Percentiles rank a stretch among this genome's conserved stretches.
These are phyloP conservation scores for Semnornis frantzii DNA, from an alignment of 2,113 vertebrate species.

Conservation along the genomic window DNA sequence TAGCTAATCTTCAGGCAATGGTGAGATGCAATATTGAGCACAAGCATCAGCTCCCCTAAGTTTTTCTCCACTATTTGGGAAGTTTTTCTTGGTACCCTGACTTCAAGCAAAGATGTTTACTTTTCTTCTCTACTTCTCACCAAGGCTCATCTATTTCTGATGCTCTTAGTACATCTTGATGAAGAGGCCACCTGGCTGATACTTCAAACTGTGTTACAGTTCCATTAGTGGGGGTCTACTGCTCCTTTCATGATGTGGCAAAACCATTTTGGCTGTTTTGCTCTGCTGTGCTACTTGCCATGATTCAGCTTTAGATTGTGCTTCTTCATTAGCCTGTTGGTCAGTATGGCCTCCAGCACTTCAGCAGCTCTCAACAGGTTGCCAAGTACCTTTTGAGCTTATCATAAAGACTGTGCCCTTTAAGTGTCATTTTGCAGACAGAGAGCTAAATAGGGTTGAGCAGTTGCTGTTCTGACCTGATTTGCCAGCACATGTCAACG, in stretches of 20 bases:
- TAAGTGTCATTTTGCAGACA: not conserved
- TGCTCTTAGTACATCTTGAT: not conserved
- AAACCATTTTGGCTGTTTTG: not conserved
- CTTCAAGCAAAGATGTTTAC: not conserved
- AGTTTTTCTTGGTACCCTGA: not conserved
- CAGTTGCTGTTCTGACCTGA: not conserved
- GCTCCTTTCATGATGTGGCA: not conserved
- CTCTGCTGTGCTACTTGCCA: not conserved
- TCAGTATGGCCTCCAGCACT: not conserved
- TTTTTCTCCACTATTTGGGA: not conserved
- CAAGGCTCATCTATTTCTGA: not conserved
- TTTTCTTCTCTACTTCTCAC: not conserved
- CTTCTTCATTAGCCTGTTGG: not conserved
- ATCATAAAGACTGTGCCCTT: not conserved
- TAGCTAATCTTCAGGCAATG: not conserved
- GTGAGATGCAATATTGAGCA: not conserved
- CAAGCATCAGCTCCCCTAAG: not conserved
- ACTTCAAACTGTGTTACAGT: not conserved
- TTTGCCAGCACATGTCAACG: rapidly evolving
- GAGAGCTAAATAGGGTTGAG: not conserved
- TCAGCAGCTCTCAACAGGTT: not conserved
- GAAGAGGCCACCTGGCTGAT: not conserved
- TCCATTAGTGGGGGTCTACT: not conserved
- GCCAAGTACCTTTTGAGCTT: rapidly evolving
- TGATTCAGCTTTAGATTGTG: rapidly evolving